Evolutionary conservation across 1,140 invertebrate species (phyloP).

Genomic region (Drosophila trapezifrons): DNA sequence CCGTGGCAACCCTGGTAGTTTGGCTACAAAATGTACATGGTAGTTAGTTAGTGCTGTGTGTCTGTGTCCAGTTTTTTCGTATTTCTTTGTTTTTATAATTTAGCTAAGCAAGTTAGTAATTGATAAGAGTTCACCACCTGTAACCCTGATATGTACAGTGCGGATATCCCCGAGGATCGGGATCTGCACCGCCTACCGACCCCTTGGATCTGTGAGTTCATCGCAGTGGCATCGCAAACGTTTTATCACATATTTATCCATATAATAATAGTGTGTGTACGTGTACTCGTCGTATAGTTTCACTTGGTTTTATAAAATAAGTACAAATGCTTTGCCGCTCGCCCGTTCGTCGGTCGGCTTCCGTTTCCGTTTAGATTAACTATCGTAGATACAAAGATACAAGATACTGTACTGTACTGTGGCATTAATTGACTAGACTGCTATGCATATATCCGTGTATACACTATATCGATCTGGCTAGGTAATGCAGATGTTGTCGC

Average conservation of each 20-base stretch:
- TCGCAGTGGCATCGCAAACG: slow-evolving; percentile 43
- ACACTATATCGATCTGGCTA: slow-evolving; percentile 56
- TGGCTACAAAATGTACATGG: slow-evolving; percentile 27
- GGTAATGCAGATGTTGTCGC: slow-evolving; percentile 53
- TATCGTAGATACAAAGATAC: slow-evolving; percentile 66
- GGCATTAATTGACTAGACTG: slow-evolving; percentile 75
- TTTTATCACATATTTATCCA: slow-evolving; percentile 77
- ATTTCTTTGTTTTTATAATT: slow-evolving; percentile 23
- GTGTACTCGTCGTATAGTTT: slow-evolving; percentile 40
- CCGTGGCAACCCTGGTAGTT: neutral
- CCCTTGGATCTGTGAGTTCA: slow-evolving; percentile 24
- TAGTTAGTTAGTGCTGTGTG: neutral
- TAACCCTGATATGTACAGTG: slow-evolving; percentile 68
- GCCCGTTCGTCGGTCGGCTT: too few relatives aligned
- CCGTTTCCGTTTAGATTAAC: slow-evolving; percentile 54
- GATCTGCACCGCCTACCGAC: neutral
- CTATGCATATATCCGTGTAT: slow-evolving; percentile 26
- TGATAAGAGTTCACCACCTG: slow-evolving; percentile 29
- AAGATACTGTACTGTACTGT: slow-evolving; percentile 52
- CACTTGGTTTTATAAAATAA: slow-evolving; percentile 67
- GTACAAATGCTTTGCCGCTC: slow-evolving; percentile 59
- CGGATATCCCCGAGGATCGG: slow-evolving; percentile 10
- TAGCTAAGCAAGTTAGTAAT: slow-evolving; percentile 51
- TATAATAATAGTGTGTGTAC: slow-evolving; percentile 56
- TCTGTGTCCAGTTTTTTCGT: neutral